These are phyloP conservation scores for Euproctis similis DNA, from an alignment of 2,888 invertebrate species.

Conservation along the genomic window DNA sequence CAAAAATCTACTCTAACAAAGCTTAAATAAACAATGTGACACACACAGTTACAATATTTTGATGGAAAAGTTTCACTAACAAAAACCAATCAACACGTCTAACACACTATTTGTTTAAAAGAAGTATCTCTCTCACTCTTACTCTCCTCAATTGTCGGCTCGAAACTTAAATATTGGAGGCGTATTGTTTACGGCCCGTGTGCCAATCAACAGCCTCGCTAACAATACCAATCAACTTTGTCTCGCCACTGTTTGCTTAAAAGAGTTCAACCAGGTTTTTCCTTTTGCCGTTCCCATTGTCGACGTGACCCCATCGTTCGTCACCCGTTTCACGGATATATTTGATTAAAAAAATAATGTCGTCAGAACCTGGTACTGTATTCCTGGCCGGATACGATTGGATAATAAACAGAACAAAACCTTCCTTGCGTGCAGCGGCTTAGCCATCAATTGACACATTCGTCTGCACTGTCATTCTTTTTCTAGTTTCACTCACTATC, in stretches of 20 bases:
- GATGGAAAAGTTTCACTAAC: slow-evolving; percentile 33
- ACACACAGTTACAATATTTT: slow-evolving; percentile 11
- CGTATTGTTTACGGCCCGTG: slow-evolving; percentile 71
- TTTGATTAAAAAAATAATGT: slow-evolving; percentile 78
- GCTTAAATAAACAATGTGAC: slow-evolving; percentile 23
- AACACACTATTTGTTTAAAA: slow-evolving; percentile 45
- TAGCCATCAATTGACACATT: slow-evolving; percentile 70
- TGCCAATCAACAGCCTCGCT: slow-evolving; percentile 74
- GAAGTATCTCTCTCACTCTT: no score
- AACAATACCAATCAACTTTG: slow-evolving; percentile 77
- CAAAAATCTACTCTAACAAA: slow-evolving; percentile 12
- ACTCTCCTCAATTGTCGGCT: slow-evolving; percentile 67
- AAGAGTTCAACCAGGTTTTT: slow-evolving; percentile 65
- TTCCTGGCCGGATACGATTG: slow-evolving; percentile 45
- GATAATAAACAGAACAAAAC: slow-evolving; percentile 68
- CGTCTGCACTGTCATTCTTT: slow-evolving; percentile 35
- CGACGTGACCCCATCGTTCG: slow-evolving; percentile 71
- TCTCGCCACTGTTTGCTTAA: slow-evolving; percentile 76
- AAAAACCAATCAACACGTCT: slow-evolving; percentile 45
- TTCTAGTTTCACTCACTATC: slow-evolving; percentile 67
- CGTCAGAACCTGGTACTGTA: slow-evolving; percentile 67
- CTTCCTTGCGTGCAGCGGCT: slow-evolving; percentile 50
- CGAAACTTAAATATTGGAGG: slow-evolving; percentile 66
- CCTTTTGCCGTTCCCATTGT: slow-evolving; percentile 70
- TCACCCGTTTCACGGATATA: slow-evolving; percentile 74